Evolutionary conservation across 2,888 invertebrate genomes (phyloP), one percentile per base, ranked within the genome.

Genomic region (Drosophila affinis): DNA sequence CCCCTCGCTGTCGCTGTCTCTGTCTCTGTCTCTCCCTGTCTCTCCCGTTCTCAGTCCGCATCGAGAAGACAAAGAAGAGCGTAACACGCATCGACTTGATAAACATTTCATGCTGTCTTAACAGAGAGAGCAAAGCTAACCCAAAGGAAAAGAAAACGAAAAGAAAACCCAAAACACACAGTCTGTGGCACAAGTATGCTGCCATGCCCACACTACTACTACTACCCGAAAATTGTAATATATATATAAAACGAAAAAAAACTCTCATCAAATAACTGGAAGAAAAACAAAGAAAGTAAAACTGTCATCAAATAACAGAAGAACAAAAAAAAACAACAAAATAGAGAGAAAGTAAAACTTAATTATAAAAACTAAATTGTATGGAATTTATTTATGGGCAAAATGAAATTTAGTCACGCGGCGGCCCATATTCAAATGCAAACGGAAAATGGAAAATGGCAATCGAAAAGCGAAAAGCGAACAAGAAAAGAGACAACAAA

Each of bases 71-170:
- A 68, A 67, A 57, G 65, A 9, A 34, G 45, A 67, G 34, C 49
- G 32, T 29, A 53, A 64, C 60, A 60, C 78, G 46, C 81, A 75
- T 73, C 63, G 78, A 75, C 62, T 63, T 67, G 63, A 75, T 78
- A 69, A 75, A 58, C 63, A 76, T 78, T 76, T 76, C 72, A 71
- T 57, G 62, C 62, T 71, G 62, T 52, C 57, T 54, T 14, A 45
- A 51, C 71, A 69, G 34, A 60, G 21, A 27, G 29, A 60, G 45
- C 53, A 59, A 47, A 48, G 64, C 48, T 54, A 65, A 65, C 65
- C 53, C 5, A 64, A 53, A 48, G 10, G 14, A 49, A 65, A 32
- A 39, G n/a, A 54, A 53, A 39, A 57, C 12, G 69, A 46, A 51
- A 46, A 18, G 34, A 51, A 55, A 24, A 5, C 6, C 27, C 18